phyloP scores from a whole-genome alignment of 2,888 invertebrate genomes.

The Troides aeacus region DNA sequence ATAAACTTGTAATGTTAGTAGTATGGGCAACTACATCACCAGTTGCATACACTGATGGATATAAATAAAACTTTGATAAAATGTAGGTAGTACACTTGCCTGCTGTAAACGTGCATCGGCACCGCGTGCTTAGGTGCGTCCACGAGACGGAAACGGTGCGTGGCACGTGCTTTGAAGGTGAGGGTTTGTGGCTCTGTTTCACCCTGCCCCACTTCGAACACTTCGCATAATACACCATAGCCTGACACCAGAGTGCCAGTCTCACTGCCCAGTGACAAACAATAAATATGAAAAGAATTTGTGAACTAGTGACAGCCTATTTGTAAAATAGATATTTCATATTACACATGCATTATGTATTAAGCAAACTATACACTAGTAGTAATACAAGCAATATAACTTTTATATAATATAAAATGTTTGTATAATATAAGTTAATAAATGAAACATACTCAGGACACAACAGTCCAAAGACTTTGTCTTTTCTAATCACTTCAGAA shows the following conservation, averaged over 20 bases:
- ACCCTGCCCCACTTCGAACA: conserved; percentile 54
- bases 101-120: conserved; percentile 42
- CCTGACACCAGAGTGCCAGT: conserved; percentile 50
- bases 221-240: conserved; percentile 74
- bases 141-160: conserved; percentile 56
- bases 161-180: conserved; percentile 66
- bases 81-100: conserved; percentile 34
- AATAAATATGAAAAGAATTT: no score
- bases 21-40: background rate
- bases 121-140: conserved; percentile 39
- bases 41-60: background rate
- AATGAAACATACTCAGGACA: conserved; percentile 57
- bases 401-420: no score
- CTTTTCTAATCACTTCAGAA: conserved; percentile 43
- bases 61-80: background rate
- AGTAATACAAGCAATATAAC: no score
- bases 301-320: no score
- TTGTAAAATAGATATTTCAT: no score
- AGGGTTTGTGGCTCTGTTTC: conserved; percentile 36
- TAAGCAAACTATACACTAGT: no score
- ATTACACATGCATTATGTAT: no score
- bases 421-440: background rate
- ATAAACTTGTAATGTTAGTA: no score
- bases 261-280: conserved; percentile 43
- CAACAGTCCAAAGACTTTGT: conserved; percentile 66